Evolutionary conservation across 2,113 vertebrate species (phyloP), one percentile per base, ranked within the genome.

Genomic region (Benthochromis sp.): DNA sequence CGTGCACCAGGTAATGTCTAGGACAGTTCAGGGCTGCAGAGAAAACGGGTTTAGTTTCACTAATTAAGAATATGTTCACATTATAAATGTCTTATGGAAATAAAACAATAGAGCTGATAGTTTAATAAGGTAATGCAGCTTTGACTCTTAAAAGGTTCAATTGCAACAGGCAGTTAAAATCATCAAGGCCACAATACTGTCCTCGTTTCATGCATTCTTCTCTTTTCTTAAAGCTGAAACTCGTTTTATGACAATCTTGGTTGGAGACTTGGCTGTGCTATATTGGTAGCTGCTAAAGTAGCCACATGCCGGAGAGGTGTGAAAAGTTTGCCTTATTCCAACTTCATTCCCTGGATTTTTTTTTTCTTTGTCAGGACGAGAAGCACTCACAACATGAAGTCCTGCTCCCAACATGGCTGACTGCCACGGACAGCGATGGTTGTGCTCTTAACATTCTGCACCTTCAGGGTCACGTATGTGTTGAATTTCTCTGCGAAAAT

Each of bases 361-460:
- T 14, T 76, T 29, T 50, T n/a, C 16, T 52, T 50, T 78, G 29
- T 50, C 17, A 54, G 29, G 53, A 24, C 31, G 24, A 90, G 76
- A 69, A 34, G 4, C 54, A 95, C 99, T 99, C 94, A 99, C 99
- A 99, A 99, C 98, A 99, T 99, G 94, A 99, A 99, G 94, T 99
- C 99, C 93, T 99, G 99, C 93, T 99, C 99, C 99, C 99, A 99
- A 95, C 98, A 97, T 50, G 99, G 99, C 96, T 98, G 97, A 95
- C 97, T 97, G 90, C 99, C 98, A 2, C 99, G 97, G 90, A 99
- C 99, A 0, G 98, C 97, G 1, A 99, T 98, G 61, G 98, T 99
- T 2, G 99, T 99, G 96, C 99, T 99, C 96, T 99, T 99, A 89
- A 99, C 98, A 97, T 99, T 99, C 94, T 99, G 99, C 89, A 99